Evolutionary conservation across 2,113 vertebrate species (phyloP).

Genomic region (Chamaea fasciata): DNA sequence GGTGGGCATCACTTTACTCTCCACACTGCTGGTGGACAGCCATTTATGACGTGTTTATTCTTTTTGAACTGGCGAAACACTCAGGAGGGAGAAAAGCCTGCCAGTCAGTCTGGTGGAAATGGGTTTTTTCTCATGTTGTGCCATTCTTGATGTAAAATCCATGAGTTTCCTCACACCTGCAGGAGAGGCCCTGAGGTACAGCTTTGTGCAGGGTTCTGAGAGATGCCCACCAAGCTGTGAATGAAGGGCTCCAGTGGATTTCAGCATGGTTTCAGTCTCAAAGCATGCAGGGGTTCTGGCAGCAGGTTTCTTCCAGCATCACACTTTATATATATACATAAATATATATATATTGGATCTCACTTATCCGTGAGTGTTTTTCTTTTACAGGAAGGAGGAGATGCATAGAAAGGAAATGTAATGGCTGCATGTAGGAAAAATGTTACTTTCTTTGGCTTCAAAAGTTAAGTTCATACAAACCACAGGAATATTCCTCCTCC

Average conservation of each 20-base stretch:
- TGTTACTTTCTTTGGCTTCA: constrained; percentile 67
- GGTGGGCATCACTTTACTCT: background rate
- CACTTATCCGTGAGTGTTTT: constrained; percentile 8
- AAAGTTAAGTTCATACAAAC: constrained; percentile 32
- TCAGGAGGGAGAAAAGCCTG: background rate
- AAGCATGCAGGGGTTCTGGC: constrained; percentile 49
- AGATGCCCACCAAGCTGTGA: background rate
- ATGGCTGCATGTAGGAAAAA: constrained; percentile 50
- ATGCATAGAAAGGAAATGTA: constrained; percentile 55
- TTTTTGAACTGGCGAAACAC: background rate
- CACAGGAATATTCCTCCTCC: constrained; percentile 44
- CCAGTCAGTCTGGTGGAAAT: background rate
- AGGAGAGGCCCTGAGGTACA: background rate
- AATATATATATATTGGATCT: constrained; percentile 47
- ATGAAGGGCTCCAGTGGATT: constrained; percentile 21
- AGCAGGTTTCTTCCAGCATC: constrained; percentile 31
- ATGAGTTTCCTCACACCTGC: background rate
- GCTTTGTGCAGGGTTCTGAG: background rate
- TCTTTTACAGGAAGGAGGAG: constrained; percentile 46
- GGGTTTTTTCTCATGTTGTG: background rate
- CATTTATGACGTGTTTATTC: background rate
- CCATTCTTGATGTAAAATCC: background rate
- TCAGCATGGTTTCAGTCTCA: constrained; percentile 14
- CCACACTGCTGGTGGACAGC: background rate
- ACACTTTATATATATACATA: constrained; percentile 22